Conservation (phyloP, 2,888 invertebrate species). For the Drosophila robusta region DNA sequence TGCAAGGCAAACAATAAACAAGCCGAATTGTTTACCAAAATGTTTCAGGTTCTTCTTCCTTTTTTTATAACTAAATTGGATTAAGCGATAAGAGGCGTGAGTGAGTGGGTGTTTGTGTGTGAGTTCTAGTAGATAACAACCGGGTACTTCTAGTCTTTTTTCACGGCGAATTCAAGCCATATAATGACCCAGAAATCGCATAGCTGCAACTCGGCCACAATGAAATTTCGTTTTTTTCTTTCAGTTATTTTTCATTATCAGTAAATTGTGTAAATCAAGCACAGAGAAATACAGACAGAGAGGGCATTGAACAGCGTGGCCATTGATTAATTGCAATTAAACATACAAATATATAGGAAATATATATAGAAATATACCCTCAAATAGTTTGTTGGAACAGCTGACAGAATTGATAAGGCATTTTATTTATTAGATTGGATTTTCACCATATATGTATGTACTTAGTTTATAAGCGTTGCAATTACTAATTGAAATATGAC, state of each 20-base stretch:
- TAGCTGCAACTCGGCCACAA: background rate
- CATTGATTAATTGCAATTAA: constrained; percentile 7
- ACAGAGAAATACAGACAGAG: background rate
- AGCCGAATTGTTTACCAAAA: constrained; percentile 17
- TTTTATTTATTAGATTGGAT: constrained; percentile 5
- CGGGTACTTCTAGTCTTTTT: background rate
- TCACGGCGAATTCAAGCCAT: background rate
- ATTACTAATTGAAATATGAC: constrained; percentile 7
- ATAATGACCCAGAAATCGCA: constrained; percentile 30
- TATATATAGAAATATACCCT: background rate
- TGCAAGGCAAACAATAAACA: constrained; percentile 11
- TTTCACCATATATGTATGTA: background rate
- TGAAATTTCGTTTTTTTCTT: background rate
- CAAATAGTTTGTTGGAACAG: background rate
- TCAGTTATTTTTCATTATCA: constrained; percentile 9
- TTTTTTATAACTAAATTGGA: constrained; percentile 18
- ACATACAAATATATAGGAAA: background rate
- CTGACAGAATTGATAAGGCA: constrained; percentile 18
- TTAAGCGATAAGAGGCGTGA: constrained; percentile 25
- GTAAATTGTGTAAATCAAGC: background rate
- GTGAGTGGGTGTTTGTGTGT: background rate
- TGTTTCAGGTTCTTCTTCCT: background rate
- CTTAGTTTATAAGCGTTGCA: background rate
- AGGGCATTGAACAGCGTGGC: constrained; percentile 1
- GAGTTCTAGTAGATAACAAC: constrained; percentile 25